phyloP scores from a whole-genome alignment of 1,140 invertebrate genomes.

The Drosophila pallidifrons region DNA sequence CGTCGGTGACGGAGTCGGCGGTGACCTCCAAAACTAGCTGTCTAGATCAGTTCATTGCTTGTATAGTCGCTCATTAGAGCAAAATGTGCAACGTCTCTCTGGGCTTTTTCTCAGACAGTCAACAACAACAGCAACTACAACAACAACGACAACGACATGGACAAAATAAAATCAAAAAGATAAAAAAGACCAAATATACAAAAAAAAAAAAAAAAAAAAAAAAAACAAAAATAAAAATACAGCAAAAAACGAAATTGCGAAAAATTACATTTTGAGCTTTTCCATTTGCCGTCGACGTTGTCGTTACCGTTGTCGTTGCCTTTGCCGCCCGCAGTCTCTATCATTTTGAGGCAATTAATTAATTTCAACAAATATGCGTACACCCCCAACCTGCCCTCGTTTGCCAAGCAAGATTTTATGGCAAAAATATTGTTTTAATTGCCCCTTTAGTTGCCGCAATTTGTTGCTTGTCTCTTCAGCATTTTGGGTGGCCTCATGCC shows the following conservation, averaged over 20 bases:
- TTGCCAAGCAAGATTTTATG: neutral
- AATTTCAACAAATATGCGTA: constrained; percentile 59
- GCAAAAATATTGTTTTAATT: constrained; percentile 56
- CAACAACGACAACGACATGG: neutral
- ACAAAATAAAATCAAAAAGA: constrained; percentile 28
- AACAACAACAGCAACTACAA: constrained; percentile 13
- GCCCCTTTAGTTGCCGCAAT: constrained; percentile 29
- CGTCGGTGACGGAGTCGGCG: constrained; percentile 41
- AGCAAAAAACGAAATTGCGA: constrained; percentile 45
- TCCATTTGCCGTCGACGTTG: constrained; percentile 39
- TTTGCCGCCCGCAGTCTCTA: constrained; percentile 8
- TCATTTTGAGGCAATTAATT: constrained; percentile 62
- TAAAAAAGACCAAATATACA: constrained; percentile 4
- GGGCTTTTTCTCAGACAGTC: constrained; percentile 50
- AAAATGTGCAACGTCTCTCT: constrained; percentile 54
- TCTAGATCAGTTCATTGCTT: constrained; percentile 48
- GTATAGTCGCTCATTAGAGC: constrained; percentile 53
- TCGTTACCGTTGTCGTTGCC: constrained; percentile 8
- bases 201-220: constrained; percentile 14
- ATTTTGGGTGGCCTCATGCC: constrained; percentile 34
- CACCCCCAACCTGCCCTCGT: constrained; percentile 6
- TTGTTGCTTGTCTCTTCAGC: constrained; percentile 32
- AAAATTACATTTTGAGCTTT: constrained; percentile 56
- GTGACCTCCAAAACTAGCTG: constrained; percentile 58
- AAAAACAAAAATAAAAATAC: constrained; percentile 3